Evolutionary conservation across 2,113 vertebrate species (phyloP), one percentile per base, ranked within the genome.

Genomic region (Pollachius pollachius): DNA sequence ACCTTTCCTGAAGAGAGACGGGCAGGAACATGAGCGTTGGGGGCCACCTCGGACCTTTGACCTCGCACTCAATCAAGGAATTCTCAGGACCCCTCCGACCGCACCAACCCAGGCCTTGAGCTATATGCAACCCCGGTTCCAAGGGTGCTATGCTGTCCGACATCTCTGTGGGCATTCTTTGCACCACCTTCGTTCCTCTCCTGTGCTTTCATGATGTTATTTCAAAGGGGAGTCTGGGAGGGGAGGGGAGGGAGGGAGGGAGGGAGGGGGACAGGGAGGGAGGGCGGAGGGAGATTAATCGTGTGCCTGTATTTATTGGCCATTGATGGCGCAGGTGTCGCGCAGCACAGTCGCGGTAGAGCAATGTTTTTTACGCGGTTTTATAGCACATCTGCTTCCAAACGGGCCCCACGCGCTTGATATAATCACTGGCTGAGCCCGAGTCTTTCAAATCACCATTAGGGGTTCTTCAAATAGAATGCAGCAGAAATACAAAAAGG

Each of bases 341-440:
- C 65, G 76, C 75, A 78, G 84, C 76, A 82, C 86, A 78, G 81
- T 78, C 76, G 75, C 81, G 79, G 75, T 81, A 79, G 79, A 71
- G 77, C 77, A 86, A 89, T 86, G 85, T 88, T 90, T 91, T 89
- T 89, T 88, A 86, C 66, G 76, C 71, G 41, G 72, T 9, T 90
- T 90, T 91, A 92, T 84, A 68, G 88, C 87, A 86, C 90, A 91
- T 88, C 88, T 92, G 92, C 88, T 90, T 87, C 76, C 65, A 73
- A 76, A 4, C 37, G 80, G 81, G 82, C 86, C 41, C 57, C 80
- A 84, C 70, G 25, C 84, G 30, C 67, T 64, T 72, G 80, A 59
- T 64, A 83, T 89, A 89, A 90, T 88, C 87, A 87, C 77, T n/a
- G 59, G 48, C 68, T 74, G 74, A 76, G 69, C 69, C 54, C 65